Evolutionary conservation across 2,113 vertebrate species (phyloP), one percentile per base, ranked within the genome.

Genomic region (Aythya baeri): DNA sequence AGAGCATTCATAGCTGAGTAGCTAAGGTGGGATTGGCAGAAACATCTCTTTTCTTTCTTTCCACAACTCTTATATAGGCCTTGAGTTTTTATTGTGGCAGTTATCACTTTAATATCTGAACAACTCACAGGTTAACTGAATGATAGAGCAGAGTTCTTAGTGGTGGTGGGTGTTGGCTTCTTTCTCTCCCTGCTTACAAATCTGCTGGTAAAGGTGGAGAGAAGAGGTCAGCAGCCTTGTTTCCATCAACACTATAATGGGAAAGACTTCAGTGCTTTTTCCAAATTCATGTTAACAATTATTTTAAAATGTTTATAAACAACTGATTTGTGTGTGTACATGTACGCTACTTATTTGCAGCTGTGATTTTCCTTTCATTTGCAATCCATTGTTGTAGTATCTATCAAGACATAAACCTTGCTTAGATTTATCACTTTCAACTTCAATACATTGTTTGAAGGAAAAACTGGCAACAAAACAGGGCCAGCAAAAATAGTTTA

Each of bases 61-160:
- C 50, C 46, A 29, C n/a, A 80, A 36, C 55, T 55, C 44, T 66
- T 85, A 71, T 80, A 77, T 21, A 88, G 25, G 54, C 62, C 87
- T 95, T 91, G 84, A 87, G 62, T 71, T 91, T 92, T 89, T 87
- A 87, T 61, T 36, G 66, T 85, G 89, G 62, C 36, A 62, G 55
- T 83, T 92, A 89, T 32, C 44, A 9, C 82, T 87, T 89, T 20
- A 70, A 66, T 91, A 95, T 54, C 80, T 29, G 55, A 91, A 58
- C 7, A 44, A 52, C 59, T 91, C 67, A 11, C 82, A 55, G 74
- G 58, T 87, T 92, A 82, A 76, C 26, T 31, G 44, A 85, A 78
- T 17, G 46, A 59, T 29, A 74, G 13, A 83, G 71, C 20, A 16
- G 79, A 36, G 65, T 68, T 80, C 67, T 83, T 62, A 43, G n/a